Evolutionary conservation across 2,113 vertebrate species (phyloP), one percentile per base, ranked within the genome.

Genomic region (Aegypius monachus): DNA sequence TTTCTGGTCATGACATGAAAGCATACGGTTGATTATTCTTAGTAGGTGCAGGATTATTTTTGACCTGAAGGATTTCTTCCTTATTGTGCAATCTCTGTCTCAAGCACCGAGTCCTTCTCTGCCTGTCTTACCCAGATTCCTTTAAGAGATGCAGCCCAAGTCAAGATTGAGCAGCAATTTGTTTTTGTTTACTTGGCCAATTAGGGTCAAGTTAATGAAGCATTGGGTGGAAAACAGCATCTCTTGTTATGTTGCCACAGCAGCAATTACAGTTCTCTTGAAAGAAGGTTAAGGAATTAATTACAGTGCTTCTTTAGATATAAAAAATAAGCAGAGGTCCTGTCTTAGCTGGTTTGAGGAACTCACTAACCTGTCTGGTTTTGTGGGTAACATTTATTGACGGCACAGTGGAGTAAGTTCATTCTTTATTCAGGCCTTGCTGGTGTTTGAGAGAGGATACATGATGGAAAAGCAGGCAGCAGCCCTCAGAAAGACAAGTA

Each of bases 121-220:
- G 75, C 72, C 10, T 42, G 14, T 48, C 80, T 81, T 42, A 29
- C 6, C 18, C 66, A 63, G 25, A 55, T n/a, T 61, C 81, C 86
- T 85, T 72, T 40, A 92, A 68, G 83, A 82, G 61, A 85, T 2
- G 3, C 73, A 89, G 40, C 27, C 56, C 86, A 23, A 94, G 77
- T 58, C 77, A 48, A 61, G 88, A 65, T 20, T 45, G 34, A 88
- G 55, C 43, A 55, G 55, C 47, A 43, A 87, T 93, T 82, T 91
- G 58, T 2, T 89, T 95, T 79, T 95, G 91, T 93, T 95, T 96
- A 85, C 81, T 91, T 77, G 78, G 58, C 81, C 94, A 88, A 78
- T 97, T 91, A 96, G 58, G 94, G 78, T 73, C 81, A 80, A 88
- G 47, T 70, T 95, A 96, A 96, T 91, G 95, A 95, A 93, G 89